These are phyloP conservation scores for Neoitamus cyanurus DNA, from an alignment of 2,888 invertebrate genomes.

Conservation along the genomic window DNA sequence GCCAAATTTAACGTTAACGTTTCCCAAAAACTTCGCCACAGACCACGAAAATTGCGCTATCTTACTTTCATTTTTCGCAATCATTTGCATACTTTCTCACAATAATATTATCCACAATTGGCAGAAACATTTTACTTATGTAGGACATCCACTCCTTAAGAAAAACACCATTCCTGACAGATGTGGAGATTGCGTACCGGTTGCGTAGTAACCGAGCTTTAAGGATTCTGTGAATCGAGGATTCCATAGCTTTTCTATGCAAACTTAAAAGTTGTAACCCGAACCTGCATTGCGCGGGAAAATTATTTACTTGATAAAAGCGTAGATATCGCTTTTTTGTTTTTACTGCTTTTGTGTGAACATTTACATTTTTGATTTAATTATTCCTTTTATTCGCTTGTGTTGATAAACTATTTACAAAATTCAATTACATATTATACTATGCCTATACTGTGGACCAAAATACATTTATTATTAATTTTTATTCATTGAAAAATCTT, in stretches of 20 bases:
- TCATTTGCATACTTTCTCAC: neutral
- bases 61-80: neutral
- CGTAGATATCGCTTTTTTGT: neutral
- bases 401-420: too few species aligned
- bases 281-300: neutral
- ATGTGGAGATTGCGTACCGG: conserved; percentile 24
- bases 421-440: too few species aligned
- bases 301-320: neutral
- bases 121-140: neutral
- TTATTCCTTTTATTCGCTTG: too few species aligned
- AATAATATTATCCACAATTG: neutral
- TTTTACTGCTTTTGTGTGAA: neutral
- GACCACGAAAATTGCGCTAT: neutral
- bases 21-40: neutral
- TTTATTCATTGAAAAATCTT: too few species aligned
- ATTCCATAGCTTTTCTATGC: neutral
- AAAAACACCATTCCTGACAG: conserved; percentile 9
- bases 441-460: too few species aligned
- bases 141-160: conserved; percentile 7
- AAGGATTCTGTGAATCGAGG: neutral
- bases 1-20: neutral
- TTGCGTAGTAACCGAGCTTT: conserved; percentile 20
- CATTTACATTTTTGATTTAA: too few species aligned
- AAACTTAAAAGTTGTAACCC: neutral
- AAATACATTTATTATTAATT: too few species aligned